Evolutionary conservation across 2,797 vertebrate species (phyloP), one percentile per base, ranked within the genome.

Genomic region (Oreortyx pictus): DNA sequence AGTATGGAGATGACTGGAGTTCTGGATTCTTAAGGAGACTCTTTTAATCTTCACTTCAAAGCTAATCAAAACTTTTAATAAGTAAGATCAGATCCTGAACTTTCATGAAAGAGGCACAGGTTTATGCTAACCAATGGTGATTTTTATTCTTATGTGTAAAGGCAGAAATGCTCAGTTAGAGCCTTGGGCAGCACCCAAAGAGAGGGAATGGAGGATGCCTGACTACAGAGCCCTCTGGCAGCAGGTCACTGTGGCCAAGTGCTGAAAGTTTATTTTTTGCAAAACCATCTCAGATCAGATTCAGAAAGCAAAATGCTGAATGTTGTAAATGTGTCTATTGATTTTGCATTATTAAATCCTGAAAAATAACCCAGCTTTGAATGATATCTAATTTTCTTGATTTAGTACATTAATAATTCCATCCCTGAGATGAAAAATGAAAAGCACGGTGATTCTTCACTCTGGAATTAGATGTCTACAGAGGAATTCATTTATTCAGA

Each of bases 261-360:
- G 54, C 29, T 94, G 61, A 88, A 90, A 90, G 92, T 19, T 4
- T 19, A 3, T 7, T 71, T 46, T 89, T 80, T 75, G 20, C 87
- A 82, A 92, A 92, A 79, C 35, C 61, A 11, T 33, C 54, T 87
- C 10, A 0, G 46, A 57, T 2, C 49, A 47, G 23, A 22, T 71
- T 87, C 84, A 85, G 81, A 94, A 89, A 87, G 67, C 56, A 85
- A 17, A 27, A 64, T 18, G 27, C 17, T 52, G 59, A 73, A 89
- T 5, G 18, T 39, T 86, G 68, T 72, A 94, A 93, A 92, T 81
- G 79, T 31, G 90, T 87, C 50, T 88, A 96, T 90, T 92, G 90
- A 94, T 94, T 96, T 92, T 81, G 52, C 76, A 88, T 90, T 92
- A 70, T 86, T 93, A 87, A 89, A 89, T 43, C 18, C 72, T 89